Evolutionary conservation across 1,140 invertebrate species (phyloP), one percentile per base, ranked within the genome.

Genomic region (Rhynchophorus ferrugineus): DNA sequence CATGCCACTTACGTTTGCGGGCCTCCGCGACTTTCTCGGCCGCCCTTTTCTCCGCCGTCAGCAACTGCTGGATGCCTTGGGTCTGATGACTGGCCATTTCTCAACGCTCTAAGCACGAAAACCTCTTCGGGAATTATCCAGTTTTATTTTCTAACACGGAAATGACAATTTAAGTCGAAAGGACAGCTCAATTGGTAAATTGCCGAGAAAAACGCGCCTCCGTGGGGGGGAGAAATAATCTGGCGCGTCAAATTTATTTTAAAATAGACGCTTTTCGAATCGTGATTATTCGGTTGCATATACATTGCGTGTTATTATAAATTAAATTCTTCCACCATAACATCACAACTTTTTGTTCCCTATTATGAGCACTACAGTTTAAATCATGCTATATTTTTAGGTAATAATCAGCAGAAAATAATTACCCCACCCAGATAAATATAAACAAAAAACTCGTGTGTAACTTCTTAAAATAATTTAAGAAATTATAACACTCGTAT

Each of bases 21-120:
- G 95, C 95, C 70, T 98, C 95, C n/a, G 91, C 80, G 36, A 99
- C 96, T 79, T 98, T 99, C 69, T 99, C 96, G 16, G 95, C 95
- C 21, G 96, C 96, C 64, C 89, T 84, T 73, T 99, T 99, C 75
- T 99, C 96, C 48, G 96, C 96, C 58, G 90, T 84, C 61, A 99
- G 75, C 56, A 99, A 79, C 71, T 99, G 95, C 70, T 99, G 96
- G 69, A 99, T 98, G 71, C 96, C 96, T 71, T 96, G 91, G 59
- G 93, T 96, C 76, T 99, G 95, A 47, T 57, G 56, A 72, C 93
- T 97, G 64, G 96, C 95, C 96, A 99, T 99, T 69, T 78, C 82
- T 20, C 5, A 29, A 29, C 24, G 5, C 11, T 29, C 11, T 29
- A 29, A 11, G 24, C 5, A 29, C 24, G 24, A 5, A 13, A 49